These are phyloP conservation scores for Nannospalax galili DNA, from an alignment of 2,113 vertebrate species.

Conservation along the genomic window DNA sequence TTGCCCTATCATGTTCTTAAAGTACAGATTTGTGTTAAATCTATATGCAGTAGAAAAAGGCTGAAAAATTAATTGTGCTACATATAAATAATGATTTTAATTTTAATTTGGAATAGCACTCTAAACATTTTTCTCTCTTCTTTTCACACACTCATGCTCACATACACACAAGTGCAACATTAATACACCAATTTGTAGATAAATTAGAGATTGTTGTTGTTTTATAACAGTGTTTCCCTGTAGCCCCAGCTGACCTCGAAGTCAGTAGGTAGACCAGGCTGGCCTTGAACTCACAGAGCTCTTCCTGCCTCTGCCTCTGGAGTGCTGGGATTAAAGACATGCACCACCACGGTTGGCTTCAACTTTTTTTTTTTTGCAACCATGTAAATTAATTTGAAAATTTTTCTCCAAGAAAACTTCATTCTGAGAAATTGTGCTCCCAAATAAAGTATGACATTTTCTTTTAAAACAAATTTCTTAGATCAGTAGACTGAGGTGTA, in stretches of 20 bases:
- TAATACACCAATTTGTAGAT: neutral
- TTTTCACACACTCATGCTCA: neutral
- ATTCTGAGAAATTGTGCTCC: neutral
- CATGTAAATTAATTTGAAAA: neutral
- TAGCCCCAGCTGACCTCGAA: too few relatives aligned
- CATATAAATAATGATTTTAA: neutral
- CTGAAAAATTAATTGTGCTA: neutral
- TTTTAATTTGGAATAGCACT: conserved; percentile 3
- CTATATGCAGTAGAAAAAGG: neutral
- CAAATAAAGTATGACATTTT: neutral
- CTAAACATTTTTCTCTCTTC: neutral
- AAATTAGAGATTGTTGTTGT: too few relatives aligned
- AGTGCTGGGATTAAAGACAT: too few relatives aligned
- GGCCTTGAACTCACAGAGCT: too few relatives aligned
- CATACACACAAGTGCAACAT: neutral
- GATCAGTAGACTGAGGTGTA: neutral
- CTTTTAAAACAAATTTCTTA: conserved; percentile 42
- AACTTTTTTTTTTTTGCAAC: too few relatives aligned
- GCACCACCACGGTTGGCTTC: too few relatives aligned
- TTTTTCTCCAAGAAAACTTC: neutral
- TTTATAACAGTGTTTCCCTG: too few relatives aligned
- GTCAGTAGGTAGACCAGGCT: too few relatives aligned
- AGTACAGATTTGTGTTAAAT: conserved; percentile 23
- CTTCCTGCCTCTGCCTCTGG: too few relatives aligned
- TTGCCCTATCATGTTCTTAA: conserved; percentile 20